These are phyloP conservation scores for Neoaliturus tenellus DNA, from an alignment of 2,888 invertebrate genomes.

Conservation along the genomic window DNA sequence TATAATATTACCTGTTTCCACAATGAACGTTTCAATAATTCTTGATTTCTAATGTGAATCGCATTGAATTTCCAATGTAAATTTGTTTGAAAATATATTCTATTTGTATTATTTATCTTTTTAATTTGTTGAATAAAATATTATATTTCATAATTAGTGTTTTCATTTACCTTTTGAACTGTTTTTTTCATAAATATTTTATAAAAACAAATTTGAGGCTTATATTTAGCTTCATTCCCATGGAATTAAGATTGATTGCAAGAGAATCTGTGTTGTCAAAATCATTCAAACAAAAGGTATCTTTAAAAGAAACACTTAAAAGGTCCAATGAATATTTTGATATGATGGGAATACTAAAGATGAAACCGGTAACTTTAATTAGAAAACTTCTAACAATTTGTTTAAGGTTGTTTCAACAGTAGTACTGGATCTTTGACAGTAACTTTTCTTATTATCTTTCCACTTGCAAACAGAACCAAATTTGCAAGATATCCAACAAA, in stretches of 20 bases:
- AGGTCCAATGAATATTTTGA: background rate
- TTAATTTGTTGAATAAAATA: slow-evolving; percentile 39
- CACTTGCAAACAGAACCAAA: no score
- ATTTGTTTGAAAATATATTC: background rate
- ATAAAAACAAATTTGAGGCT: background rate
- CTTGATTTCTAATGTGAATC: background rate
- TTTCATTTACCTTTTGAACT: background rate
- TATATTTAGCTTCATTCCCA: background rate
- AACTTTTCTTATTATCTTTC: no score
- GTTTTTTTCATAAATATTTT: background rate
- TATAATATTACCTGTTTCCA: background rate
- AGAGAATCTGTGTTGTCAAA: background rate
- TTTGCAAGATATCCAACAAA: no score
- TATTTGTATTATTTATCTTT: background rate
- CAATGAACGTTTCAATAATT: background rate
- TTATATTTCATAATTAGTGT: slow-evolving; percentile 18
- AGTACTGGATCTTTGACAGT: background rate
- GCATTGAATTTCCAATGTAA: background rate
- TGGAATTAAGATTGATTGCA: background rate
- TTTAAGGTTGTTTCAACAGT: background rate
- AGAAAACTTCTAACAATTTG: background rate
- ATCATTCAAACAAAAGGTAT: background rate
- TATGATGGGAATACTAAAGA: background rate
- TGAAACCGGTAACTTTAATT: slow-evolving; percentile 1
- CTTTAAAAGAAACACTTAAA: background rate